Evolutionary conservation across 1,140 invertebrate species (phyloP), one percentile per base, ranked within the genome.

Genomic region (Papilio machaon): DNA sequence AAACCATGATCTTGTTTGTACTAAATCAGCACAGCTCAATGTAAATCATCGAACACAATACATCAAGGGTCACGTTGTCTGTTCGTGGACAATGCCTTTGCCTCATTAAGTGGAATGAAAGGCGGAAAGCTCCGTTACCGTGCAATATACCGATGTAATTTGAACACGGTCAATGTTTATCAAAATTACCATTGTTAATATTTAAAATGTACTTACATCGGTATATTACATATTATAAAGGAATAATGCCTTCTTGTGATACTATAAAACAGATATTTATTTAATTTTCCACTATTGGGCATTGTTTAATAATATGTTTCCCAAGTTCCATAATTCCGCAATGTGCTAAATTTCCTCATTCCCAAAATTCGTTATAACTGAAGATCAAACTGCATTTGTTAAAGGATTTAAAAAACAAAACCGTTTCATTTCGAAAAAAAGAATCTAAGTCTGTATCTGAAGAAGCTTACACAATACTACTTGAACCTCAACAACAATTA

Each of bases 401-500:
- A 64, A 23, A 30, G 19, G 9, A 30, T 1, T 23, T 23, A 64
- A 64, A 70, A 35, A 70, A 35, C 30, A 15, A 35, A 15, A 15
- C 13, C 13, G 5, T 15, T 64, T 64, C 10, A 30, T 64, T 60
- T 67, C 13, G 60, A 70, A 70, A 35, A 13, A 64, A 30, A 64
- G 19, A 35, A 30, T 35, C 64, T 67, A 67, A 38, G 38, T 70
- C 58, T n/a, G 58, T 17, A 60, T 60, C 11, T 70, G 30, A 35
- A 23, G 64, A 70, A 70, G 30, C 30, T 77, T 60, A 15, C 75
- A 77, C 75, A 60, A 54, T 77, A 43, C 15, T 38, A 79, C 58
- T 64, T 43, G 17, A 64, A 64, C 13, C 35, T 79, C 64, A 11
- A 76, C 75, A 67, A 79, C 77, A 64, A 79, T 79, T 79, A 52